These are phyloP conservation scores for Syrphus vitripennis DNA, from an alignment of 2,888 invertebrate species.

Conservation along the genomic window DNA sequence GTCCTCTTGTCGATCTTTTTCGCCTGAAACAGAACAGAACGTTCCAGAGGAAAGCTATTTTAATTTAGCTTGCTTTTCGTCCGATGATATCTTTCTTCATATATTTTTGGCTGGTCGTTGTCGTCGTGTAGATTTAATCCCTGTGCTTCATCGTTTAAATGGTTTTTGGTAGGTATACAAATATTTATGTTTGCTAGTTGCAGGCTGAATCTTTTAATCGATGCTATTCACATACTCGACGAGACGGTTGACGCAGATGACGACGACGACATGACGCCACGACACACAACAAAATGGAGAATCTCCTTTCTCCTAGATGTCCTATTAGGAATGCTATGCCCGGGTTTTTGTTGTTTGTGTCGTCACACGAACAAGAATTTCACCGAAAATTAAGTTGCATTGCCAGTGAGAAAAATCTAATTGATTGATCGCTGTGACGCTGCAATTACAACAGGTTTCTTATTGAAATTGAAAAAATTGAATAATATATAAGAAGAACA, in stretches of 20 bases:
- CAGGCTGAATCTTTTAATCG: constrained; percentile 34
- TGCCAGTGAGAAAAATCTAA: background rate
- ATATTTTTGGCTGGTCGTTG: constrained; percentile 11
- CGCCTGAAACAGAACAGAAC: constrained; percentile 20
- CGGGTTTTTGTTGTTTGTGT: background rate
- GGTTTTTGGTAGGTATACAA: constrained; percentile 42
- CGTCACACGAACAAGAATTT: background rate
- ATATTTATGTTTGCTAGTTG: constrained; percentile 56
- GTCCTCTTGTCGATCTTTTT: constrained; percentile 17
- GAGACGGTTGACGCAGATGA: background rate
- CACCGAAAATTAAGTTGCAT: background rate
- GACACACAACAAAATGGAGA: background rate
- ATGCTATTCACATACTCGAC: constrained; percentile 10
- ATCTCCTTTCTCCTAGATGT: background rate
- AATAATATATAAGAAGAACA: no score
- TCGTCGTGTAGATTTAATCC: background rate
- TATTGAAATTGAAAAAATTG: no score
- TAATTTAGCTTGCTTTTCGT: constrained; percentile 22
- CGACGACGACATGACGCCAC: background rate
- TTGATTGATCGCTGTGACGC: no score
- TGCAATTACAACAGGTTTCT: no score
- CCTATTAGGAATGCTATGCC: background rate
- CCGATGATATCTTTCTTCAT: constrained; percentile 19
- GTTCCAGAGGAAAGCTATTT: constrained; percentile 9
- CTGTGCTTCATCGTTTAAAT: constrained; percentile 17